Percentiles rank a stretch among this genome's conserved stretches.
Evolutionary conservation across 64 coral and sea anemone genomes (phyloP).

Genomic region (Montipora capricornis): DNA sequence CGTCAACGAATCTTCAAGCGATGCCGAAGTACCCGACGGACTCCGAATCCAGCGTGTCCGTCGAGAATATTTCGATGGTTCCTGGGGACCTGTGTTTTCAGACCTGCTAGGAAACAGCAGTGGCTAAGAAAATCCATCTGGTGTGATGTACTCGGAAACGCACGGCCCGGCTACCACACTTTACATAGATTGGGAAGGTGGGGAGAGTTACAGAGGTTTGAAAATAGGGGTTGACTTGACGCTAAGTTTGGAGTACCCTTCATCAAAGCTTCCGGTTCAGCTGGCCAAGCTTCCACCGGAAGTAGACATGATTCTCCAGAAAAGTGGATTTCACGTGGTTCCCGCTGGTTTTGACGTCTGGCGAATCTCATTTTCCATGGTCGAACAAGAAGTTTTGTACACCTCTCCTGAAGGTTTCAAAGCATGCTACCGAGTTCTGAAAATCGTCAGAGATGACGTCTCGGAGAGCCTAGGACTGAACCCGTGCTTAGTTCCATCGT

Average conservation of each 20-base stretch:
- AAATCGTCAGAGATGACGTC: constrained; percentile 9
- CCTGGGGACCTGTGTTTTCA: constrained; percentile 2
- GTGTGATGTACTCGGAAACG: too few relatives aligned
- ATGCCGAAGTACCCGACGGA: background rate
- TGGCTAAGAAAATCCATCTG: too few relatives aligned
- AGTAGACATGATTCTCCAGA: constrained; percentile 10
- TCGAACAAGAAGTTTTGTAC: constrained; percentile 9
- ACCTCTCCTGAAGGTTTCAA: constrained; percentile 33
- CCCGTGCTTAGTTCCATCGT: constrained; percentile 15
- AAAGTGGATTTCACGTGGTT: constrained; percentile 23
- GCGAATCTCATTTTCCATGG: constrained; percentile 41
- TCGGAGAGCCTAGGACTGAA: constrained; percentile 5
- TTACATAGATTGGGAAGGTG: too few relatives aligned
- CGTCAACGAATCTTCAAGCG: constrained; percentile 10
- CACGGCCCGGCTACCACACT: too few relatives aligned
- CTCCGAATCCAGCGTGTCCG: background rate
- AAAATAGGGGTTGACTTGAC: too few relatives aligned
- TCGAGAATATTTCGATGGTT: background rate
- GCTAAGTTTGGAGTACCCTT: too few relatives aligned
- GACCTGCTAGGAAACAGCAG: background rate
- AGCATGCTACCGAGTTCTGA: constrained; percentile 40
- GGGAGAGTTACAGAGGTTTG: too few relatives aligned
- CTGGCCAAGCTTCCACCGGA: background rate
- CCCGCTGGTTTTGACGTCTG: constrained; percentile 38
- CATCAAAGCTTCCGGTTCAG: constrained; percentile 17